Evolutionary conservation across 2,113 vertebrate genomes (phyloP), one percentile per base, ranked within the genome.

Genomic region (Nerophis lumbriciformis): DNA sequence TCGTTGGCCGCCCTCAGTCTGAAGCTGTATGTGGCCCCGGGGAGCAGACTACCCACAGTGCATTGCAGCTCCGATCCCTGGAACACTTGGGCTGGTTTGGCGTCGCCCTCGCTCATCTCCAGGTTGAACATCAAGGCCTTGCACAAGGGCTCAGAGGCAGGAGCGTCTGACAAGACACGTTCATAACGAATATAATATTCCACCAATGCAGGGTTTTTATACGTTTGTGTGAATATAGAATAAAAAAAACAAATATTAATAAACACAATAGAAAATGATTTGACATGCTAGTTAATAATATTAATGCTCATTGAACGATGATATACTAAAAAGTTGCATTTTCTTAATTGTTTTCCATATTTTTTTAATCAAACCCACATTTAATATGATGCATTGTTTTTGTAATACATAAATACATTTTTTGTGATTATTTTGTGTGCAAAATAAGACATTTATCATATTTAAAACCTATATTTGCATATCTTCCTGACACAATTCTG

Each of bases 11-110:
- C 95, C 36, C 94, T 80, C 85, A 99, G 92, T 65, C 91, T 48
- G 90, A 99, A 98, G 50, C 77, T 69, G 53, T 99, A 99, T 0
- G 90, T 87, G 5, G 94, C 93, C 19, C 97, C 96, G 0, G 97
- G 95, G 1, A 99, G 93, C 55, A 99, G 92, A 77, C 90, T 93
- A 58, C 91, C 80, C 4, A 99, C 88, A 0, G 94, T 96, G 82
- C 97, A 98, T 73, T 98, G 91, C 60, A 96, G 89, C 61, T 92
- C 91, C 0, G 90, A 83, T 12, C 97, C 97, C 0, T 89, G 88
- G 82, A 95, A 99, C 16, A 97, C 93, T 76, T 97, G 93, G 0
- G 90, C 90, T 5, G 91, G 88, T 0, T 83, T 82, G 0, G 85
- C 73, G 58, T 93, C 88, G 0, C 89, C 90, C 48, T 93, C 92